Conservation (phyloP, 1,140 invertebrate genomes). For the Pseudomyrmex cubaensis region DNA sequence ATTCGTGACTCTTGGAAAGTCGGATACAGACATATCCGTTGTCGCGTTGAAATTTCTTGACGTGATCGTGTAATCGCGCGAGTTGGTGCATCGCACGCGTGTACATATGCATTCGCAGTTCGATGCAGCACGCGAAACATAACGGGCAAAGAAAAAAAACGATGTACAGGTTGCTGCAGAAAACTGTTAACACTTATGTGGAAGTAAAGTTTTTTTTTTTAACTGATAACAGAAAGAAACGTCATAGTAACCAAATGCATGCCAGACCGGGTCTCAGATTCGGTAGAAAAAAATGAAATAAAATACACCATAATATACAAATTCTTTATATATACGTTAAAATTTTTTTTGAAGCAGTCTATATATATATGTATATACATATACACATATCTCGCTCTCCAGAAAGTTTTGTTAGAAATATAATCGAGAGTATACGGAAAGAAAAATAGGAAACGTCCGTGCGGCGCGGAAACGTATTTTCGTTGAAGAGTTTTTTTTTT, state of each 20-base stretch:
- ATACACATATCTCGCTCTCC: conserved; percentile 28
- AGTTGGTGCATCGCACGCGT: not conserved
- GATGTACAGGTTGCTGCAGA: too few species aligned
- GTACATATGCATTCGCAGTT: not conserved
- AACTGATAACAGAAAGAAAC: too few species aligned
- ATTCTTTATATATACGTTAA: too few species aligned
- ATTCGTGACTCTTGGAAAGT: not conserved
- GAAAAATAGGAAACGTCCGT: conserved; percentile 46
- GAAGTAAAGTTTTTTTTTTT: too few species aligned
- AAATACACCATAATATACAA: too few species aligned
- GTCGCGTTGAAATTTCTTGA: conserved; percentile 18
- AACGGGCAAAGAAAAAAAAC: conserved; percentile 1
- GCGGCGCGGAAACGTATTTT: conserved; percentile 35
- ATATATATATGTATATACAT: too few species aligned
- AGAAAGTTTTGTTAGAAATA: conserved; percentile 40
- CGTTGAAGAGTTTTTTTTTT: conserved; percentile 54
- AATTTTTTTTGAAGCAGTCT: too few species aligned
- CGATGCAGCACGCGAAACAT: conserved; percentile 21
- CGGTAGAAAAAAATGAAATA: too few species aligned
- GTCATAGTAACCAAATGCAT: too few species aligned
- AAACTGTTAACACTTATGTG: too few species aligned
- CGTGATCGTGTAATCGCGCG: conserved; percentile 29
- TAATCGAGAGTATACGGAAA: conserved; percentile 52
- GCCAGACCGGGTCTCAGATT: too few species aligned
- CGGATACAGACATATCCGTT: not conserved